Conservation (phyloP, 1,140 invertebrate genomes). For the Phthorimaea operculella region DNA sequence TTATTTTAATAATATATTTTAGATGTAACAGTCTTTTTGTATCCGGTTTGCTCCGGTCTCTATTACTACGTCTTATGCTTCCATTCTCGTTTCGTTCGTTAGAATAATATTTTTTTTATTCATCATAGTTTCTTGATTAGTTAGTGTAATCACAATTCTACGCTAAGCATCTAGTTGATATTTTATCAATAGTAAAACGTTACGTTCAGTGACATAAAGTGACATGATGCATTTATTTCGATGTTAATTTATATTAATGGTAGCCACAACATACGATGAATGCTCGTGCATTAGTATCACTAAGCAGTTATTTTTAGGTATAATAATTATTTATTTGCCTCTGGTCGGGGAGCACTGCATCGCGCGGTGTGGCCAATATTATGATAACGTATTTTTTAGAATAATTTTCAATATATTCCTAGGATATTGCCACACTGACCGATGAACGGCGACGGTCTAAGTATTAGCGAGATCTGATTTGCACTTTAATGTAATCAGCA, state of each 20-base stretch:
- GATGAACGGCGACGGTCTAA: slow-evolving; percentile 19
- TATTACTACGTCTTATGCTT: slow-evolving; percentile 35
- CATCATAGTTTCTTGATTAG: slow-evolving; percentile 44
- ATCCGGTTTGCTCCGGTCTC: slow-evolving; percentile 18
- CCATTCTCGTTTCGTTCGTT: slow-evolving; percentile 52
- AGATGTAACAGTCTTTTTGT: slow-evolving; percentile 33
- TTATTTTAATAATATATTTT: slow-evolving; percentile 51
- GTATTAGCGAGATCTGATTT: slow-evolving; percentile 49
- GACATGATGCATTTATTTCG: slow-evolving; percentile 67
- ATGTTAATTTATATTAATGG: slow-evolving; percentile 65
- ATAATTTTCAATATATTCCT: slow-evolving; percentile 43
- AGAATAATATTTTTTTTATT: slow-evolving; percentile 36
- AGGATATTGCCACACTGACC: slow-evolving; percentile 30
- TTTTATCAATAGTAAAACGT: slow-evolving; percentile 43
- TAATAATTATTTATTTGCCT: slow-evolving; percentile 55
- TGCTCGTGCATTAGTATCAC: slow-evolving; percentile 58
- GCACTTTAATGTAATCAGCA: slow-evolving; percentile 34
- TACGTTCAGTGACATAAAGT: slow-evolving; percentile 62
- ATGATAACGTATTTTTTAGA: slow-evolving; percentile 43
- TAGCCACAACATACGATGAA: slow-evolving; percentile 64
- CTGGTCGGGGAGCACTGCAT: slow-evolving; percentile 20
- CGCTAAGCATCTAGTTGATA: slow-evolving; percentile 52
- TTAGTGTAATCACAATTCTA: slow-evolving; percentile 61
- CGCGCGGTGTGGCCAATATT: slow-evolving; percentile 33
- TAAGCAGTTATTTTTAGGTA: slow-evolving; percentile 50